These are phyloP conservation scores for Phrynosoma platyrhinos DNA, from an alignment of 2,113 vertebrate genomes.

Conservation along the genomic window DNA sequence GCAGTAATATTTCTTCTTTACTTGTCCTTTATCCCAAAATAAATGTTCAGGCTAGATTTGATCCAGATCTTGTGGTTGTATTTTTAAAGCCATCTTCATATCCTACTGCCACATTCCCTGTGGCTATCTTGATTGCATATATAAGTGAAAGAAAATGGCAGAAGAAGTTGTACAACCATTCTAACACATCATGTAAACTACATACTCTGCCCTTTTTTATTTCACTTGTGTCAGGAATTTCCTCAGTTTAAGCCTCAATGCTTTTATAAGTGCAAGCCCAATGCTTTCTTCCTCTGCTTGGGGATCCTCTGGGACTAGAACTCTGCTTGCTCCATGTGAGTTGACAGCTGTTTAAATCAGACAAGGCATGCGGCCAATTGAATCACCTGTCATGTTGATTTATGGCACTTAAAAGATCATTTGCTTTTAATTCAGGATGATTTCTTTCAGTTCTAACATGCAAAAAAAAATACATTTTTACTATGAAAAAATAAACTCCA, in stretches of 20 bases:
- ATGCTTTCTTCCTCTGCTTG: slow-evolving; percentile 51
- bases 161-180: fast-evolving
- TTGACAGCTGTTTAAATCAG: slow-evolving; percentile 65
- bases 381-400: slow-evolving; percentile 71
- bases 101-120: not conserved
- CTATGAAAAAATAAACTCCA: not conserved
- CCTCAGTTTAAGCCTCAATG: slow-evolving; percentile 63
- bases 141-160: not conserved
- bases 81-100: not conserved
- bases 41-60: not conserved
- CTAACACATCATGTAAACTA: slow-evolving; percentile 48
- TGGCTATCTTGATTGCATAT: fast-evolving
- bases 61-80: not conserved
- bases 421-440: slow-evolving; percentile 20
- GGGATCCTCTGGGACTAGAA: slow-evolving; percentile 35
- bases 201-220: slow-evolving; percentile 58
- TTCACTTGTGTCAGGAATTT: slow-evolving; percentile 69
- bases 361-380: slow-evolving; percentile 62
- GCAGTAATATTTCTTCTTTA: not conserved
- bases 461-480: slow-evolving; percentile 38
- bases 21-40: not conserved
- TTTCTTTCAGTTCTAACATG: slow-evolving; percentile 41
- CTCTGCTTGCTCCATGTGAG: slow-evolving; percentile 35
- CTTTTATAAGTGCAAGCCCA: slow-evolving; percentile 64
- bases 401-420: slow-evolving; percentile 65